Evolutionary conservation across 2,113 vertebrate genomes (phyloP), one percentile per base, ranked within the genome.

Genomic region (Oncorhynchus tshawytscha): DNA sequence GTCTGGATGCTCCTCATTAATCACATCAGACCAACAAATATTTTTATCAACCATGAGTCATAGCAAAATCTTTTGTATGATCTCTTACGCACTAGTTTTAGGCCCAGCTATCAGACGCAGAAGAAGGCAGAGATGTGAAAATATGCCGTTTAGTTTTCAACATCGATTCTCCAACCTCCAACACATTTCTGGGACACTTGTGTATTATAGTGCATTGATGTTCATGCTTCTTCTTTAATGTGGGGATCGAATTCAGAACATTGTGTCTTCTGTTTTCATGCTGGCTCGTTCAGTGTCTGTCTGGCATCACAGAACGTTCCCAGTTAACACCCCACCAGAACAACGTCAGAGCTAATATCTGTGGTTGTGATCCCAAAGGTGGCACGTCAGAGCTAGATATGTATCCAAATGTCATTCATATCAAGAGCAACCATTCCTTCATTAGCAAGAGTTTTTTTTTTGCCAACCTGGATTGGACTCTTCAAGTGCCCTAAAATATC

Each of bases 181-280:
- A 70, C 25, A 15, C 25, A 57, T 75, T 31, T 73, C 68, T n/a
- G 0, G 25, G 70, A 65, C 25, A 1, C 62, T 27, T 2, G 1
- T 31, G n/a, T 68, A n/a, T 18, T 5, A 29, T n/a, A 5, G 11
- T 39, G 27, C 18, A n/a, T 18, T 54, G 5, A 0, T 15, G 71
- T 29, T 75, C 65, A 71, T 16, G n/a, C 65, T 51, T 25, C 18
- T 74, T 9, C 5, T 31, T 69, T 62, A 62, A 45, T 70, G 31
- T 59, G 5, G 80, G 25, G 59, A 39, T 68, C 49, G 20, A 72
- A 18, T 54, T 15, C 12, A 54, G 51, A 54, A 54, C 49, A 54
- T 13, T 15, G 39, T 45, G 8, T 45, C 9, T 45, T 39, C 39
- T 8, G 39, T 39, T 39, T 39, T 39, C 39, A 39, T 39, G 8